Conservation (phyloP, 2,888 invertebrate species). For the Hydraecia micacea region DNA sequence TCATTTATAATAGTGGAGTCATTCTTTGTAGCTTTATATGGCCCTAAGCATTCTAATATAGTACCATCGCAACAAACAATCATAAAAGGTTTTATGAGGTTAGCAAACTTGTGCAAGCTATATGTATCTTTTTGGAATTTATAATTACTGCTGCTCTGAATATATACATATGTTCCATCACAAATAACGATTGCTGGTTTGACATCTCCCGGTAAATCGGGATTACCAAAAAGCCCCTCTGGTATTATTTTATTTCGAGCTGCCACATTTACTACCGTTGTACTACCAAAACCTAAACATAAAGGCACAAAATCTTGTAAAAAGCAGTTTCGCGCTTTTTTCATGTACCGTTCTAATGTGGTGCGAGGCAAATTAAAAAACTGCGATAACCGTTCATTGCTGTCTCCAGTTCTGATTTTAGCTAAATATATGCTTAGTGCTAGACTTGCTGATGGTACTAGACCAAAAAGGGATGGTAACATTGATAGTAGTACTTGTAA, state of each 20-base stretch:
- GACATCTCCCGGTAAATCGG: background rate
- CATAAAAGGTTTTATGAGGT: conserved; percentile 4
- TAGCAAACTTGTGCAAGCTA: background rate
- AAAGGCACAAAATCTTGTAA: conserved; percentile 4
- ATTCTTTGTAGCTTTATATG: background rate
- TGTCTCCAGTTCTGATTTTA: conserved; percentile 2
- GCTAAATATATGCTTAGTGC: background rate
- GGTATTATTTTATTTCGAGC: conserved; percentile 3
- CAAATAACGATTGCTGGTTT: background rate
- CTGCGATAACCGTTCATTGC: background rate
- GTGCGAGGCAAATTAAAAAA: conserved; percentile 4
- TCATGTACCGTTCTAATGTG: conserved; percentile 8
- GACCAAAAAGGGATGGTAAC: background rate
- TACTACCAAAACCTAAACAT: conserved; percentile 8
- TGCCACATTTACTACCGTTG: conserved; percentile 9
- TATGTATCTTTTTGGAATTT: background rate
- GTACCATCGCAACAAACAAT: conserved; percentile 3
- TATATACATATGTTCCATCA: background rate
- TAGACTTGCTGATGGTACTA: background rate
- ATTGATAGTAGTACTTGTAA: background rate
- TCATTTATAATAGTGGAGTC: background rate
- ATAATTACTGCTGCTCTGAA: conserved; percentile 6
- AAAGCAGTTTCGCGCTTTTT: conserved; percentile 1
- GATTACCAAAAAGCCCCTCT: background rate
- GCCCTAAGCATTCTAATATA: background rate